phyloP scores from a whole-genome alignment of 2,797 vertebrate genomes.

The Ambastaia sidthimunki region DNA sequence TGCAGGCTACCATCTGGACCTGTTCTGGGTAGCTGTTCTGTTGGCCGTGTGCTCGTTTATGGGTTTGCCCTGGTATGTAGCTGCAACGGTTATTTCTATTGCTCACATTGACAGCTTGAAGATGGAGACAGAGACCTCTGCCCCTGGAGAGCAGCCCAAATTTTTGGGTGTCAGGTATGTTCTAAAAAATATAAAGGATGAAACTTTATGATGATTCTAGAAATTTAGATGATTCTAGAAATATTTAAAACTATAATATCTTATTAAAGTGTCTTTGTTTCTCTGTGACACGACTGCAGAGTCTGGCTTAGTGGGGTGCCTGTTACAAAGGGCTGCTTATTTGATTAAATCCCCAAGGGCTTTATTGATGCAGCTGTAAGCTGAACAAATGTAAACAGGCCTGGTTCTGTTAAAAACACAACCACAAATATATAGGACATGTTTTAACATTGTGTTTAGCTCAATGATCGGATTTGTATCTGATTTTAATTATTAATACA shows the following conservation, averaged over 20 bases:
- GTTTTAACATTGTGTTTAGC: neutral
- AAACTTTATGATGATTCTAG: neutral
- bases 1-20: conserved; percentile 93
- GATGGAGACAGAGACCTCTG: conserved; percentile 97
- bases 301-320: conserved; percentile 38
- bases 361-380: conserved; percentile 75
- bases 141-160: conserved; percentile 95
- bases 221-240: neutral
- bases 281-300: neutral
- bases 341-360: conserved; percentile 49
- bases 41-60: conserved; percentile 93
- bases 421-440: neutral
- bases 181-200: conserved; percentile 1
- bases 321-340: conserved; percentile 47
- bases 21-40: conserved; percentile 92
- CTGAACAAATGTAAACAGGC: conserved; percentile 70
- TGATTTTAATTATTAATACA: no score
- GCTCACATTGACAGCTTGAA: conserved; percentile 98
- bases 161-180: conserved; percentile 93
- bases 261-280: neutral
- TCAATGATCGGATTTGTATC: no score
- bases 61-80: conserved; percentile 96
- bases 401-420: conserved; percentile 20
- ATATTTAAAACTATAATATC: neutral
- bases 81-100: conserved; percentile 96